Percentiles rank a stretch among this genome's conserved stretches.
Conservation (phyloP, 2,113 vertebrate species). For the Neolamprologus kungweensis region DNA sequence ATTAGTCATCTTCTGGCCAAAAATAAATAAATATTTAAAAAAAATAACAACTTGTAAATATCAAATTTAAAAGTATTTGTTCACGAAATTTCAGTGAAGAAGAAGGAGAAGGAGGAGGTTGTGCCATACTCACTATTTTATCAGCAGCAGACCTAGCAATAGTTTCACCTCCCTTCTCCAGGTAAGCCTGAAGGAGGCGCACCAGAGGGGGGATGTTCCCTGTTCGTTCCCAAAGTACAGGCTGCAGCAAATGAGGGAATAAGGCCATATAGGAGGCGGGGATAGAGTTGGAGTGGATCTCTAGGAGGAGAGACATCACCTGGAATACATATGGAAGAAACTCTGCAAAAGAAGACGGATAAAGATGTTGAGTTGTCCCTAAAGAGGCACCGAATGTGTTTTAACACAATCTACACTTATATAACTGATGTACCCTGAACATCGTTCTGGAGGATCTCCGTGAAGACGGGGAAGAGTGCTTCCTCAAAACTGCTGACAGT, state of each 20-base stretch:
- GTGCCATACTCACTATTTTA: slow-evolving; percentile 82
- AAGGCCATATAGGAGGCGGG: slow-evolving; percentile 92
- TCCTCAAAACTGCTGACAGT: slow-evolving; percentile 93
- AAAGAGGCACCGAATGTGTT: not conserved
- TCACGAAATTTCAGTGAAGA: not conserved
- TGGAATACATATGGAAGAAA: slow-evolving; percentile 98
- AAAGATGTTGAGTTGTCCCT: not conserved
- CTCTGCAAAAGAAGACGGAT: slow-evolving; percentile 68
- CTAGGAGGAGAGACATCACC: slow-evolving; percentile 98
- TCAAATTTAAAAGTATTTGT: not conserved
- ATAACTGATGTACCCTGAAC: slow-evolving; percentile 82
- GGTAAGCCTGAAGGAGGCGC: slow-evolving; percentile 90
- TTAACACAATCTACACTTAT: not conserved
- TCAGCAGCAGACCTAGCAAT: slow-evolving; percentile 86
- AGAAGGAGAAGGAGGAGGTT: not conserved
- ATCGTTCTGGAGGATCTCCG: slow-evolving; percentile 94
- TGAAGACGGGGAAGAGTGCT: slow-evolving; percentile 95
- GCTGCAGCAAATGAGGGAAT: slow-evolving; percentile 95
- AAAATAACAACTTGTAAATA: not conserved
- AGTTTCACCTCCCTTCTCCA: slow-evolving; percentile 82
- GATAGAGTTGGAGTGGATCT: slow-evolving; percentile 88
- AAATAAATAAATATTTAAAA: not conserved
- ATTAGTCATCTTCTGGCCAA: not conserved
- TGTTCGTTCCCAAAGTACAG: slow-evolving; percentile 90
- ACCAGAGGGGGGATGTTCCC: slow-evolving; percentile 97